These are phyloP conservation scores for Heliconius melpomene DNA, from an alignment of 1,140 invertebrate genomes.

Conservation along the genomic window DNA sequence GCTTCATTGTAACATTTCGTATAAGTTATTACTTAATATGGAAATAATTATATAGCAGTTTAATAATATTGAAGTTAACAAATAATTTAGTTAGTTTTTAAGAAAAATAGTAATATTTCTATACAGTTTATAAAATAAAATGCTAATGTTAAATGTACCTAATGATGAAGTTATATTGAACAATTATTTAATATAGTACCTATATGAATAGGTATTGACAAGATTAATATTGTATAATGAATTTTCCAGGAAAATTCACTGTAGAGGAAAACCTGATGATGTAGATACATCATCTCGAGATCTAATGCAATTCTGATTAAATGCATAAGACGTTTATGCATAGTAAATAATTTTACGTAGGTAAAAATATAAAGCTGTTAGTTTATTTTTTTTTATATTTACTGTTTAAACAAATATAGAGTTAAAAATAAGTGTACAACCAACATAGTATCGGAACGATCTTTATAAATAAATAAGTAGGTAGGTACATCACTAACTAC, in stretches of 20 bases:
- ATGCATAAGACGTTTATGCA: background rate
- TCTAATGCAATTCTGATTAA: background rate
- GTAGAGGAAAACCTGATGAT: constrained; percentile 20
- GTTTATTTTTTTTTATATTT: too few relatives aligned
- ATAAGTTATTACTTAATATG: too few relatives aligned
- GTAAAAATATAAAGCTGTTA: too few relatives aligned
- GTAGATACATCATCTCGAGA: background rate
- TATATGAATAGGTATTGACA: constrained; percentile 7
- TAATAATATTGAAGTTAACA: too few relatives aligned
- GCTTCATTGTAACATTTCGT: too few relatives aligned
- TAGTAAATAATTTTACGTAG: background rate
- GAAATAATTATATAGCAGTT: too few relatives aligned
- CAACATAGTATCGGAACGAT: too few relatives aligned
- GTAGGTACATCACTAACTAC: too few relatives aligned
- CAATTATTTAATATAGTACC: constrained; percentile 5
- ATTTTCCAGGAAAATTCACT: constrained; percentile 7
- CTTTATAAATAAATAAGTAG: too few relatives aligned
- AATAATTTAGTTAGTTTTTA: background rate
- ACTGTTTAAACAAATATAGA: too few relatives aligned
- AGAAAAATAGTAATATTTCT: background rate
- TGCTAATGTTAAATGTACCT: background rate
- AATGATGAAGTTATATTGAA: background rate
- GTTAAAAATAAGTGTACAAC: too few relatives aligned
- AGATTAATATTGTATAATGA: background rate
- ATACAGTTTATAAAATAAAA: background rate